Percentiles rank a stretch among this genome's conserved stretches.
These are phyloP conservation scores for Zaprionus taronus DNA, from an alignment of 1,140 invertebrate genomes.

Conservation along the genomic window DNA sequence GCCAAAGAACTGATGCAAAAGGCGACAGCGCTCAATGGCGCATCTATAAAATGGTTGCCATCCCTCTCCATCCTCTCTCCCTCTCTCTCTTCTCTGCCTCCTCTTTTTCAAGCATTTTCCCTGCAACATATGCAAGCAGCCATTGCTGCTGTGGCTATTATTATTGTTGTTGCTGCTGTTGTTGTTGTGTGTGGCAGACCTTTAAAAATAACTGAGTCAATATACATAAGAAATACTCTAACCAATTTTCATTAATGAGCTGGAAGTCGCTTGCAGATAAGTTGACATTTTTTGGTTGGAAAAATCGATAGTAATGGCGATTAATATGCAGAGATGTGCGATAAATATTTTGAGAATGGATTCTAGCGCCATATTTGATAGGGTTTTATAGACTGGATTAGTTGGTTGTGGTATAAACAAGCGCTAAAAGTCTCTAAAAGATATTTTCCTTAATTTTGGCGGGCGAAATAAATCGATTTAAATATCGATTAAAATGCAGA, in stretches of 20 bases:
- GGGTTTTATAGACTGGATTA: background rate
- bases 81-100: background rate
- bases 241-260: background rate
- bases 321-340: background rate
- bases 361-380: background rate
- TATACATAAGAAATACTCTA: conserved; percentile 16
- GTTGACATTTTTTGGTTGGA: background rate
- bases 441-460: no score
- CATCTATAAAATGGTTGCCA: conserved; percentile 62
- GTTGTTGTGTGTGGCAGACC: background rate
- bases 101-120: conserved; percentile 3
- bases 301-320: background rate
- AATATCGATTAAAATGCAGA: no score
- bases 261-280: background rate
- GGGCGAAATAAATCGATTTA: no score
- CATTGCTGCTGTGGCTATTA: conserved; percentile 14
- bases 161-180: background rate
- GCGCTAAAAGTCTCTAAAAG: no score
- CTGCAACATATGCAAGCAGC: conserved; percentile 29
- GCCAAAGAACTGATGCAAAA: conserved; percentile 43
- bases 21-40: conserved; percentile 57
- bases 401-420: background rate
- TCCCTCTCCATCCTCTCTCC: conserved; percentile 11
- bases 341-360: background rate
- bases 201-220: conserved; percentile 9